Evolutionary conservation across 2,113 vertebrate genomes (phyloP), one percentile per base, ranked within the genome.

Genomic region (Tetrao urogallus): DNA sequence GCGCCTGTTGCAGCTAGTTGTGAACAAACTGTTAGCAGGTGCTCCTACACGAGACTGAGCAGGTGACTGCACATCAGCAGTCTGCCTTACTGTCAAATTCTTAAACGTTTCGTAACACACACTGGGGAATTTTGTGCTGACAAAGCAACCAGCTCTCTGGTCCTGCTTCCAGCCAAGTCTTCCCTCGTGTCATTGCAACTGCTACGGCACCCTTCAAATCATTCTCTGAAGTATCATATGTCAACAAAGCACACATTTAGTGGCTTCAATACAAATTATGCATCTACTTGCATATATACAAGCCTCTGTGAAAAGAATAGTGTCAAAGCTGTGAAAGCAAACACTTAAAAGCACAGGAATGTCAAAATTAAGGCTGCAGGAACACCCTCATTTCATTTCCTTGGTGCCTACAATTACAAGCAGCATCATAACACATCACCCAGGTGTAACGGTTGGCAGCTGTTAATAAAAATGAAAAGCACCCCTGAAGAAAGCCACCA

Each of bases 381-480:
- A 85, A 82, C 84, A 83, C 42, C 75, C 60, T 83, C 16, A n/a
- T 32, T 91, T 69, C 14, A 47, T 25, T 52, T 79, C 61, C 73
- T 75, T 8, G 0, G 34, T 47, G 69, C 72, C 58, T 56, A 34
- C 45, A 25, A 66, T 89, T 56, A 42, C 25, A 28, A 86, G 50
- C 5, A 22, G 79, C 42, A 14, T 47, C 42, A 43, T 54, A 42
- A 79, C 25, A 32, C 15, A 52, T 65, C 90, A 69, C 27, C 70
- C 88, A 86, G 69, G 73, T 75, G 76, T 85, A 92, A 88, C 86
- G 89, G 89, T 88, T 66, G 93, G 95, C 92, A 94, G 89, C 80
- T 94, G 86, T 75, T 91, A 94, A 95, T 84, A 84, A 88, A 92
- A 86, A 71, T 54, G 82, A 94, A 89, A 57, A 87, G 89, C 78